Base-by-base conservation (phyloP, 2,797 vertebrate species). In the Artibeus jamaicensis region DNA sequence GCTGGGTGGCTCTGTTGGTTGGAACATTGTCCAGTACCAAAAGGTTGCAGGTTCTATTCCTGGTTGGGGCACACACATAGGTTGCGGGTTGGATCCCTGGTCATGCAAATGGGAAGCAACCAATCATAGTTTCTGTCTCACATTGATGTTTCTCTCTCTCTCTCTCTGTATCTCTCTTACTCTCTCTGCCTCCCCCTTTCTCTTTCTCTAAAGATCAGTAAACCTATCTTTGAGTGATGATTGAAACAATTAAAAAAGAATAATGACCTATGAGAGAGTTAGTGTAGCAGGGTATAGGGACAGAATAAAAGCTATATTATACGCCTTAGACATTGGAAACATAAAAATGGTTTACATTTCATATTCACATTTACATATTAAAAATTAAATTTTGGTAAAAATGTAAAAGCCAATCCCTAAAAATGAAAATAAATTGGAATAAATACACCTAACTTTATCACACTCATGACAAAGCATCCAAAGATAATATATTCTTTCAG, bases 361-460 rank as follows among this genome's bases (percentile, higher is more conserved):
- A 57, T 57, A 57, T 26, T 26, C 55, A 57, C 55, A 26, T 24
- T 57, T 57, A 77, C 53, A 77, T 42, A 77, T 87, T 90, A 67
- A 82, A 68, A 70, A 59, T 86, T 76, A 68, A 78, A 96, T 42
- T 82, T 89, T 50, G 24, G 50, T 68, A 67, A 86, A 55, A 57
- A 44, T 55, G 70, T 70, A 29, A 91, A 96, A 89, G 39, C 7
- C 29, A 82, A 46, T 68, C 39, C 48, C 24, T 86, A 53, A 82
- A 94, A 53, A 89, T 59, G 37, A 82, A 62, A 89, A 92, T 50
- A 81, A 92, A 76, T 9, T 46, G 32, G 6, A 46, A 74, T 37
- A 22, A 84, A 87, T 87, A 91, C 93, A 68, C 19, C 29, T 68
- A 91, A 85, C 46, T 91, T 24, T 95, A 88, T 74, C 34, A 84